These are phyloP conservation scores for Nothocercus nigrocapillus DNA, from an alignment of 2,113 vertebrate genomes.

Conservation along the genomic window DNA sequence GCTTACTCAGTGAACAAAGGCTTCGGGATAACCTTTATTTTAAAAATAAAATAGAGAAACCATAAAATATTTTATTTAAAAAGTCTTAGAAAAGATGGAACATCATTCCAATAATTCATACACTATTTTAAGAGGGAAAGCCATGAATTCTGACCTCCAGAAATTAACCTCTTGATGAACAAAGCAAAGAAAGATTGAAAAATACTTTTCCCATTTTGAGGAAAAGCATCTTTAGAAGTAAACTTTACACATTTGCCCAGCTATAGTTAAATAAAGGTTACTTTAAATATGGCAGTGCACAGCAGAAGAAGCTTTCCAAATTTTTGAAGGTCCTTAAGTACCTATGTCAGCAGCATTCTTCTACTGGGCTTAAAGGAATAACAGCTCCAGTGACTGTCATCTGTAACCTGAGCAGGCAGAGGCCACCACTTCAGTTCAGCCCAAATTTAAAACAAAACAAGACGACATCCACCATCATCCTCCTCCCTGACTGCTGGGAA, in stretches of 20 bases:
- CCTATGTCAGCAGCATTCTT: neutral
- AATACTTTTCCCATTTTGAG: accelerated
- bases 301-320: neutral
- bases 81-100: neutral
- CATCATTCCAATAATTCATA: neutral
- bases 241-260: neutral
- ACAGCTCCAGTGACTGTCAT: neutral
- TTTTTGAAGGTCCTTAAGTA: neutral
- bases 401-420: neutral
- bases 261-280: neutral
- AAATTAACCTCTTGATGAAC: neutral
- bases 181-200: neutral
- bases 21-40: neutral
- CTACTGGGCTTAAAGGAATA: neutral
- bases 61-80: neutral
- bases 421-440: neutral
- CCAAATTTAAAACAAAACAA: neutral
- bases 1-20: neutral
- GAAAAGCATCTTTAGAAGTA: neutral
- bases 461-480: neutral
- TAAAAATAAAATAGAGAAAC: neutral
- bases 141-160: neutral
- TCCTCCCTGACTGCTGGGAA: neutral
- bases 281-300: neutral
- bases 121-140: neutral